These are phyloP conservation scores for Lithophane semibrunnea DNA, from an alignment of 2,888 invertebrate genomes.

Conservation along the genomic window DNA sequence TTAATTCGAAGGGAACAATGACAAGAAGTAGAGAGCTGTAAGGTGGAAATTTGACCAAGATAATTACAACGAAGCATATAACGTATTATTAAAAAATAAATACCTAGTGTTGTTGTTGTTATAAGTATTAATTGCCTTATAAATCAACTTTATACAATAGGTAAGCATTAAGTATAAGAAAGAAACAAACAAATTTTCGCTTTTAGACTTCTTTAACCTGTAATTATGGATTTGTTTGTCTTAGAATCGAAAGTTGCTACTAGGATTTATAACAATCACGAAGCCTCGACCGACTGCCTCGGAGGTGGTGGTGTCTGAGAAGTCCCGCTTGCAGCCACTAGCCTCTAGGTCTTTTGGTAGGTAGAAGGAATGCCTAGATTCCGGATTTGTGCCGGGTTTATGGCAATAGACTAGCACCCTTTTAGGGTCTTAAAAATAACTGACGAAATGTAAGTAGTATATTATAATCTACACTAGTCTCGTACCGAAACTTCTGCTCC, in stretches of 20 bases:
- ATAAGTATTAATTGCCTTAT: not conserved
- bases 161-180: not conserved
- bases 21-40: not conserved
- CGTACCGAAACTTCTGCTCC: slow-evolving; percentile 77
- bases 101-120: not conserved
- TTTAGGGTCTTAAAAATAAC: too few relatives aligned
- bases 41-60: not conserved
- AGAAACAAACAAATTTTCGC: slow-evolving; percentile 33
- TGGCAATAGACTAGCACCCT: too few relatives aligned
- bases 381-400: too few relatives aligned
- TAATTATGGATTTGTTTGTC: slow-evolving; percentile 24
- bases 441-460: too few relatives aligned
- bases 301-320: too few relatives aligned
- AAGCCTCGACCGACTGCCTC: too few relatives aligned
- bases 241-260: slow-evolving; percentile 33
- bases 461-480: not conserved
- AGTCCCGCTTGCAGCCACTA: too few relatives aligned
- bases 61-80: not conserved
- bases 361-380: not conserved
- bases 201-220: slow-evolving; percentile 2
- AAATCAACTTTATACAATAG: slow-evolving; percentile 7
- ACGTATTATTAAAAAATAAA: not conserved
- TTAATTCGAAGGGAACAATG: not conserved
- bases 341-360: not conserved
- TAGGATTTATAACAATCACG: slow-evolving; percentile 1